Percentiles rank a stretch among this genome's conserved stretches.
Evolutionary conservation across 2,797 vertebrate genomes (phyloP).

Genomic region (Propithecus perrieri): DNA sequence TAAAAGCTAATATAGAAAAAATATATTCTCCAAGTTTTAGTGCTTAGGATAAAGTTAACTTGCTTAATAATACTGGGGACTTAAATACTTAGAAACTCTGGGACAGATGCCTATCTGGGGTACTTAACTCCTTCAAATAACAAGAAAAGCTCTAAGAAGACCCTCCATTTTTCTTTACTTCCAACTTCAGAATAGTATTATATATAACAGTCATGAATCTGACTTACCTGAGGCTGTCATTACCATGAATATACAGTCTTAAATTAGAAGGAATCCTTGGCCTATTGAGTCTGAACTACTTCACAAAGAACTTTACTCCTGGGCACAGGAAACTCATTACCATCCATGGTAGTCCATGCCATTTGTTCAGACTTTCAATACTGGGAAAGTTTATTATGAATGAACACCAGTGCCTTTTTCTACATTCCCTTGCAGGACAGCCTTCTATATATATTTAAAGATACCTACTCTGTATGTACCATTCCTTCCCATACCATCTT

Average conservation of each 20-base stretch:
- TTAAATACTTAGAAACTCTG: not conserved
- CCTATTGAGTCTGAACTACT: not conserved
- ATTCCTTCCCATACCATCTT: not conserved
- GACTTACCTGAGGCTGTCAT: not conserved
- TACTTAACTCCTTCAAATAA: not conserved
- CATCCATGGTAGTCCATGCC: not conserved
- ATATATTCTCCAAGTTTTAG: not conserved
- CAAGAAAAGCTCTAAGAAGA: not conserved
- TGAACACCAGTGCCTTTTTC: not conserved
- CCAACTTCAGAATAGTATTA: not conserved
- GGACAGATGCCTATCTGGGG: not conserved
- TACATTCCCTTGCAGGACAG: not conserved
- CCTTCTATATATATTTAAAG: not conserved
- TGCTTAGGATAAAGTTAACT: not conserved
- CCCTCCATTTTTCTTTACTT: not conserved
- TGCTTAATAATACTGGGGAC: not conserved
- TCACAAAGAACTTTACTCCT: not conserved
- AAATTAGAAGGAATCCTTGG: not conserved
- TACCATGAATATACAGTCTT: not conserved
- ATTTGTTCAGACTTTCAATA: not conserved
- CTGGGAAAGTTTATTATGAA: not conserved
- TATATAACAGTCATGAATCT: not conserved
- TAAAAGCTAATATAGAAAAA: constrained; percentile 3
- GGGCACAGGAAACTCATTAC: not conserved
- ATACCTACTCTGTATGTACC: not conserved